These are phyloP conservation scores for Toxotes chatareus DNA, from an alignment of 2,113 vertebrate genomes.

Conservation along the genomic window DNA sequence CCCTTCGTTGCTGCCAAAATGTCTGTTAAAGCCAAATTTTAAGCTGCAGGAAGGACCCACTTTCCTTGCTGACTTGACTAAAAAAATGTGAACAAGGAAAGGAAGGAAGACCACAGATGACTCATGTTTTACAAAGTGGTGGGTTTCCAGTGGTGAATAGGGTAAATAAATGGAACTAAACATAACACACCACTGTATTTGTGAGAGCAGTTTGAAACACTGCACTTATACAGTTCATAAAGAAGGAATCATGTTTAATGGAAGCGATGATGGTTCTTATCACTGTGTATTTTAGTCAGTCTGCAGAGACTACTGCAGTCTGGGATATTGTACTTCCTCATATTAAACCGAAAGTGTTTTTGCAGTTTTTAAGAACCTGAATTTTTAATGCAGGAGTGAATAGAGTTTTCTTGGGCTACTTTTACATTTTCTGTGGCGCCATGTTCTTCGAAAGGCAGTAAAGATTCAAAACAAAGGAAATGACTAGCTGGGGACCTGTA, in stretches of 20 bases:
- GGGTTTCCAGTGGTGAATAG: not conserved
- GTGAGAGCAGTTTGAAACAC: not conserved
- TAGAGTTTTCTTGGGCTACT: not conserved
- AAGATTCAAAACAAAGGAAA: conserved; percentile 29
- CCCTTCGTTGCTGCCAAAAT: conserved; percentile 25
- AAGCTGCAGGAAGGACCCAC: conserved; percentile 32
- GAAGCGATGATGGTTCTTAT: not conserved
- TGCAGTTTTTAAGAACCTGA: conserved; percentile 7
- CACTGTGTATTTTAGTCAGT: not conserved
- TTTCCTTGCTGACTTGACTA: conserved; percentile 38
- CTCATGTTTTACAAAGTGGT: conserved; percentile 19
- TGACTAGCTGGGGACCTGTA: conserved; percentile 15
- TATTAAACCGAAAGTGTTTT: conserved; percentile 15
- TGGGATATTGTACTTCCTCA: not conserved
- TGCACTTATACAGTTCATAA: not conserved
- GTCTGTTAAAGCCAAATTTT: conserved; percentile 11
- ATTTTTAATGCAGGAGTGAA: conserved; percentile 19
- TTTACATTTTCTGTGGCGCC: not conserved
- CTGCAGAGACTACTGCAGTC: conserved; percentile 1
- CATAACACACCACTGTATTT: not conserved
- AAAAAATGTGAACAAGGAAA: conserved; percentile 22
- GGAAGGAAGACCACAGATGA: conserved; percentile 18
- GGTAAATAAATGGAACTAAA: not conserved
- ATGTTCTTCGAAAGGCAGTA: not conserved
- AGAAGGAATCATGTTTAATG: not conserved